phyloP scores from a whole-genome alignment of 2,888 invertebrate genomes.

The Epistrophe grossulariae region DNA sequence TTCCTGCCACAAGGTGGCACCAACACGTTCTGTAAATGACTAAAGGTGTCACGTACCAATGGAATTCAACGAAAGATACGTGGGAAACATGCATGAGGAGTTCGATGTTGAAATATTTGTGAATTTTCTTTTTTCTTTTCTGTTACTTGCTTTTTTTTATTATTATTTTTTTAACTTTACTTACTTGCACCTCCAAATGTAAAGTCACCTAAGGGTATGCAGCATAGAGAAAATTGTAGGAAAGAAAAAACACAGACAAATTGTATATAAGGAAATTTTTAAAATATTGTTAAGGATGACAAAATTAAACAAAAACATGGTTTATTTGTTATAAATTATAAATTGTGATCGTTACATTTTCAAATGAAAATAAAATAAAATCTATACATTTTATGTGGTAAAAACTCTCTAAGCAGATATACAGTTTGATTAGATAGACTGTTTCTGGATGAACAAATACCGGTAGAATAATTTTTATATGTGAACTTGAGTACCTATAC shows the following conservation, averaged over 20 bases:
- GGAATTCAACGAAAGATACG: slow-evolving; percentile 62
- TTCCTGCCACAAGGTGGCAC: slow-evolving; percentile 69
- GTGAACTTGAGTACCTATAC: no score
- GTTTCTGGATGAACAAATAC: no score
- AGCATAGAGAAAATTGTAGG: slow-evolving; percentile 53
- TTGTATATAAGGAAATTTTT: slow-evolving; percentile 17
- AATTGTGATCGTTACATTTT: slow-evolving; percentile 56
- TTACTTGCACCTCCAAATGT: slow-evolving; percentile 90
- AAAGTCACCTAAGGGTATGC: slow-evolving; percentile 87
- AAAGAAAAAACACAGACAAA: slow-evolving; percentile 52
- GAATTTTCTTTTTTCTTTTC: slow-evolving; percentile 4
- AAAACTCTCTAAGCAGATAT: no score
- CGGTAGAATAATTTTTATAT: no score
- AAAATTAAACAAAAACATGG: not conserved
- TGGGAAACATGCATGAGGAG: slow-evolving; percentile 46
- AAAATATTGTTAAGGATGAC: not conserved
- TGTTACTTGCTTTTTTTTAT: not conserved
- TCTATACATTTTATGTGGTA: not conserved
- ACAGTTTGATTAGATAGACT: no score
- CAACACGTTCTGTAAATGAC: slow-evolving; percentile 62
- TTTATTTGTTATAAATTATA: slow-evolving; percentile 53
- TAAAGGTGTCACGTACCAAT: slow-evolving; percentile 67
- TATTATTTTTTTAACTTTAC: slow-evolving; percentile 79
- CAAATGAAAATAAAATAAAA: not conserved
- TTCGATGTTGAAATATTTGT: slow-evolving; percentile 45